These are phyloP conservation scores for Simalia tracyae DNA, from an alignment of 2,797 vertebrate genomes.

Conservation along the genomic window DNA sequence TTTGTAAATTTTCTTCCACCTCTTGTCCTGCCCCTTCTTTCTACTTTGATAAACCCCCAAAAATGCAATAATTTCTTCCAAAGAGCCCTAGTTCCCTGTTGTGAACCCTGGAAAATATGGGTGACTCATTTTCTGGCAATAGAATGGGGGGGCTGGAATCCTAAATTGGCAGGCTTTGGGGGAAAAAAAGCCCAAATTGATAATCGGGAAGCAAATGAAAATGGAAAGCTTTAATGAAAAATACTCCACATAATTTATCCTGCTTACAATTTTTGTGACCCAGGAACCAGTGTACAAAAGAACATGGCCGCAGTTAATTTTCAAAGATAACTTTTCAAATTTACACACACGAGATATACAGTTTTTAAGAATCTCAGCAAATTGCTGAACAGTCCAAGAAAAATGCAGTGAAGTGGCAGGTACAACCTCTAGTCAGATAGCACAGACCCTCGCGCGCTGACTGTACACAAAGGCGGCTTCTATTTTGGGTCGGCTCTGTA, in stretches of 20 bases:
- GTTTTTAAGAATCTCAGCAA: neutral
- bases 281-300: neutral
- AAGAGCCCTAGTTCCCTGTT: conserved; percentile 37
- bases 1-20: neutral
- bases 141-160: conserved; percentile 10
- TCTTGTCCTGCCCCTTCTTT: neutral
- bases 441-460: too few species aligned
- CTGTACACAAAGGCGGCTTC: too few species aligned
- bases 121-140: conserved; percentile 58
- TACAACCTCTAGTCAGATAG: neutral
- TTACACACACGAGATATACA: accelerated
- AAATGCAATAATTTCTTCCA: conserved; percentile 44
- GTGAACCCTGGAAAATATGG: conserved; percentile 41
- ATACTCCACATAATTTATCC: neutral
- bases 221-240: conserved; percentile 3
- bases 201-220: conserved; percentile 43
- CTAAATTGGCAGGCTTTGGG: conserved; percentile 18
- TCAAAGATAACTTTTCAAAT: conserved; percentile 43
- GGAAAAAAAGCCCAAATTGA: neutral
- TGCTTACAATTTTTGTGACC: conserved; percentile 23
- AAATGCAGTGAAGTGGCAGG: neutral
- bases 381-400: neutral
- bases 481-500: too few species aligned
- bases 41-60: neutral
- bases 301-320: neutral